A percentile compares a stretch with the other conserved stretches of the same genome.
Evolutionary conservation across 2,113 vertebrate species (phyloP).

Genomic region (Dromaius novaehollandiae): DNA sequence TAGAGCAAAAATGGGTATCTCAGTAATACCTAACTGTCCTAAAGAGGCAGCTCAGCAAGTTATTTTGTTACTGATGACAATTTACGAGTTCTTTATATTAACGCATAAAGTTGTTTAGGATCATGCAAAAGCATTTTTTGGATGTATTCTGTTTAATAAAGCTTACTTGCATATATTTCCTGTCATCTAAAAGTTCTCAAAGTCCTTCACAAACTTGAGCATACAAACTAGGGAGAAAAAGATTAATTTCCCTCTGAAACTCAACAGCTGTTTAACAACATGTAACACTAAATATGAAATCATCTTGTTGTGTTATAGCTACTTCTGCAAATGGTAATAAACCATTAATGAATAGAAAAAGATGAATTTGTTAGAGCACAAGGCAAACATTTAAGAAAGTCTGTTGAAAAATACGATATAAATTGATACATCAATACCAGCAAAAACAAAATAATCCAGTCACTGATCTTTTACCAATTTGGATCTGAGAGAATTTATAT

Average conservation of each 20-base stretch:
- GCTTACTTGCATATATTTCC: background rate
- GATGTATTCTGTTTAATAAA: constrained; percentile 9
- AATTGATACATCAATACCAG: background rate
- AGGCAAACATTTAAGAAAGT: background rate
- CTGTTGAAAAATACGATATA: constrained; percentile 1
- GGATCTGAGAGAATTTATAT: background rate
- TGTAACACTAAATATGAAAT: background rate
- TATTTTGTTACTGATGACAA: constrained; percentile 25
- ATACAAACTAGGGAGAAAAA: background rate
- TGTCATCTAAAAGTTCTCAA: background rate
- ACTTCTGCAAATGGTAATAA: background rate
- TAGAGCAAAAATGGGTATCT: background rate
- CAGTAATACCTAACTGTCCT: background rate
- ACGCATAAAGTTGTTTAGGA: constrained; percentile 3
- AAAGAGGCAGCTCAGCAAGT: constrained; percentile 41
- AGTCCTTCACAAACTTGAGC: background rate
- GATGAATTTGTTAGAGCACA: background rate
- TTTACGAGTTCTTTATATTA: constrained; percentile 37
- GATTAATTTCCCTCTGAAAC: background rate
- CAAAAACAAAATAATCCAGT: background rate
- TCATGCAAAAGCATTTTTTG: constrained; percentile 20
- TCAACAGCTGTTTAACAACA: background rate
- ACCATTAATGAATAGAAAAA: background rate
- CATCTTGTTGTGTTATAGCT: background rate
- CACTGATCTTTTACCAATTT: background rate